These are phyloP conservation scores for Ameiurus melas DNA, from an alignment of 2,113 vertebrate species.

Conservation along the genomic window DNA sequence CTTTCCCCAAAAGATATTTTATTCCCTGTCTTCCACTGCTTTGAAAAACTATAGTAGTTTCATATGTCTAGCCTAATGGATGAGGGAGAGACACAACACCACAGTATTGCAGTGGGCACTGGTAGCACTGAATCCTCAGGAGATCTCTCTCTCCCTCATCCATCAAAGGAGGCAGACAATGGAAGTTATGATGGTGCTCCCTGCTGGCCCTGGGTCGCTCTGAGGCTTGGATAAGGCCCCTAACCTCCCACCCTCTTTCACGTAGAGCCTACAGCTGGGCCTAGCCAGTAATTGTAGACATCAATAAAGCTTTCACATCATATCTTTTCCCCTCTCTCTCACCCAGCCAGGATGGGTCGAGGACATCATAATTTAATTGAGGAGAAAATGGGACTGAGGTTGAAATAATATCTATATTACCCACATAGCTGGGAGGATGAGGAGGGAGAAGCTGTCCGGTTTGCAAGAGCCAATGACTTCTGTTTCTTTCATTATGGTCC, in stretches of 20 bases:
- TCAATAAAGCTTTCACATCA: slow-evolving; percentile 79
- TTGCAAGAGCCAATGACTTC: slow-evolving; percentile 64
- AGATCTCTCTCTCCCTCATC: slow-evolving; percentile 72
- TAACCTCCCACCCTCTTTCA: slow-evolving; percentile 62
- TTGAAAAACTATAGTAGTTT: neutral
- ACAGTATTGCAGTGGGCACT: slow-evolving; percentile 10
- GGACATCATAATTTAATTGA: slow-evolving; percentile 78
- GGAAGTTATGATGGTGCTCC: slow-evolving; percentile 72
- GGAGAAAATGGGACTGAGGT: slow-evolving; percentile 70
- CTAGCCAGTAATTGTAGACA: slow-evolving; percentile 74
- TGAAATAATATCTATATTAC: slow-evolving; percentile 78
- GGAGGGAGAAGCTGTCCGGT: slow-evolving; percentile 53
- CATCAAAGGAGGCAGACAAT: slow-evolving; percentile 73
- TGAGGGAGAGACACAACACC: neutral
- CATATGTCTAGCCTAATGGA: slow-evolving; percentile 33
- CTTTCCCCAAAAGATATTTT: neutral
- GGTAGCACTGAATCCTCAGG: neutral
- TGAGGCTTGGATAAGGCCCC: slow-evolving; percentile 62
- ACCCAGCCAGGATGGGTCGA: slow-evolving; percentile 64
- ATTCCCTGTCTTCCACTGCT: neutral
- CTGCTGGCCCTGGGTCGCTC: slow-evolving; percentile 60
- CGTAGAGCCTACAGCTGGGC: slow-evolving; percentile 60
- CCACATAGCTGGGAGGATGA: slow-evolving; percentile 61
- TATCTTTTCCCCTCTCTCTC: slow-evolving; percentile 45
- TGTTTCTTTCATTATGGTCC: slow-evolving; percentile 59